Evolutionary conservation across 2,888 invertebrate genomes (phyloP).

Genomic region (Microctonus brassicae): DNA sequence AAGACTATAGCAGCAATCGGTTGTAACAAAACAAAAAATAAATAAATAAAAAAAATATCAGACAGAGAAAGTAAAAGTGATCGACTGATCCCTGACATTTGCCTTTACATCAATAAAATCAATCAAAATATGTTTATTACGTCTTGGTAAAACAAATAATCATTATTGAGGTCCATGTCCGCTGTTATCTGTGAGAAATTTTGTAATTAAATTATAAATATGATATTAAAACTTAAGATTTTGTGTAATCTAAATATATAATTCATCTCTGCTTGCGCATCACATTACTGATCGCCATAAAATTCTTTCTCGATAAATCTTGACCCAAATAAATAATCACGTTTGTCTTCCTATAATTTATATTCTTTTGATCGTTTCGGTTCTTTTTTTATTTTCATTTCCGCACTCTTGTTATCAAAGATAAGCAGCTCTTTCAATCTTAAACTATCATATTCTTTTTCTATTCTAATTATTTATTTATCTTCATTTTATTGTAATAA

Average conservation of each 20-base stretch:
- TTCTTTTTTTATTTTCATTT: not conserved
- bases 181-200: not conserved
- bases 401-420: not conserved
- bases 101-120: conserved; percentile 7
- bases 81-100: conserved; percentile 22
- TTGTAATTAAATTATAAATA: not conserved
- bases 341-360: not conserved
- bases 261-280: not conserved
- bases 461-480: not conserved
- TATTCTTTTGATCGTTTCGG: not conserved
- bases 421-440: not conserved
- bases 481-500: not conserved
- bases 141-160: not conserved
- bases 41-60: not conserved
- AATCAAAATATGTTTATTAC: not conserved
- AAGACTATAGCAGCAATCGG: not conserved
- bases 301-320: conserved; percentile 30
- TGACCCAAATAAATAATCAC: conserved; percentile 33
- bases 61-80: not conserved
- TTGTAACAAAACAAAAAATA: not conserved
- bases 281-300: not conserved
- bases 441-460: not conserved
- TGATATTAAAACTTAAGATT: not conserved
- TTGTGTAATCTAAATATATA: not conserved
- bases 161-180: not conserved